Evolutionary conservation across 2,888 invertebrate species (phyloP).

Genomic region (Drosophila kuntzei): DNA sequence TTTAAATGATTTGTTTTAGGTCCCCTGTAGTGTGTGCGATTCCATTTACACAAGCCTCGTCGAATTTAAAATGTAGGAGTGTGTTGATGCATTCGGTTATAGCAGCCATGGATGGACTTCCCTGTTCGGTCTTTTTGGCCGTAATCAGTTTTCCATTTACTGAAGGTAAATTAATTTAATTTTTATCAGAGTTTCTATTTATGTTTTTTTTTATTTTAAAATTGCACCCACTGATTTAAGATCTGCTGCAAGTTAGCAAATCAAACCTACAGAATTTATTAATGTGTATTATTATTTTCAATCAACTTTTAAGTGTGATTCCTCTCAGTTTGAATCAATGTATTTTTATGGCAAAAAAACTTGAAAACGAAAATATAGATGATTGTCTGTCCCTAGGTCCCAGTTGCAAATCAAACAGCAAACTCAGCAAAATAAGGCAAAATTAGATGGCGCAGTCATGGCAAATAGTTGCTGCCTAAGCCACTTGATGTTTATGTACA

Average conservation of each 20-base stretch:
- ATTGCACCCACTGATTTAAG: too few species aligned
- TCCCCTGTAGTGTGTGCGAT: background rate
- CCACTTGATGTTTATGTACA: slow-evolving; percentile 46
- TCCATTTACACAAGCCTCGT: background rate
- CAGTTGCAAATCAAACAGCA: slow-evolving; percentile 42
- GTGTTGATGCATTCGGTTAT: too few species aligned
- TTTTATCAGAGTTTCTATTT: too few species aligned
- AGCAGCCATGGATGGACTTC: too few species aligned
- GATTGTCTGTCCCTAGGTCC: slow-evolving; percentile 21
- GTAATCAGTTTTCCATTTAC: too few species aligned
- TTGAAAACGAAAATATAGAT: slow-evolving; percentile 33
- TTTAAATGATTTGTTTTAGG: background rate
- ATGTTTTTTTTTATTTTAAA: too few species aligned
- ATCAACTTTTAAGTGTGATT: background rate
- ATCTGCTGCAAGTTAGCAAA: background rate
- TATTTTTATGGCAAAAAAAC: background rate
- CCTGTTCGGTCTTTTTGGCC: too few species aligned
- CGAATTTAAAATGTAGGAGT: background rate
- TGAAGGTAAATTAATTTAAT: too few species aligned
- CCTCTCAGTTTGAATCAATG: background rate
- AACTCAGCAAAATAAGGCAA: slow-evolving; percentile 67
- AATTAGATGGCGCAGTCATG: slow-evolving; percentile 42
- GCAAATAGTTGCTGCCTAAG: slow-evolving; percentile 63
- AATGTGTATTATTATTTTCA: background rate
- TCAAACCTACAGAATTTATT: background rate